Conservation (phyloP, 1,140 invertebrate genomes). For the Dinothrombium tinctorium region DNA sequence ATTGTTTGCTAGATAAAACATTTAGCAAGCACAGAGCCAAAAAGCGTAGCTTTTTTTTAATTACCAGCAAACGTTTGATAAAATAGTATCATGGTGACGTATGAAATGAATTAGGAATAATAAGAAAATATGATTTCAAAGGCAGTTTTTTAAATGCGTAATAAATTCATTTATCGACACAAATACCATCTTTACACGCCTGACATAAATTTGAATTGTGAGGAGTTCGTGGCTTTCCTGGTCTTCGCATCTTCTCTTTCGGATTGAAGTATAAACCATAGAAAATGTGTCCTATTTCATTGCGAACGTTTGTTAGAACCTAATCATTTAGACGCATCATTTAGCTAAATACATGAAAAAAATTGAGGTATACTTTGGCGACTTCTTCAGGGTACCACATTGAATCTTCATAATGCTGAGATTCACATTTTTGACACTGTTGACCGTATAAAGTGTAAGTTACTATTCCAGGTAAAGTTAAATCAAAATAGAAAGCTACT, state of each 20-base stretch:
- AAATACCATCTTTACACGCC: slow-evolving; percentile 26
- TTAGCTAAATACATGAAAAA: not conserved
- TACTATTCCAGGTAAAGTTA: slow-evolving; percentile 21
- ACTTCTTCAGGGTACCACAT: slow-evolving; percentile 32
- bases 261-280: slow-evolving; percentile 24
- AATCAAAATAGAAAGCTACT: slow-evolving; percentile 26
- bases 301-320: slow-evolving; percentile 25
- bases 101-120: not conserved
- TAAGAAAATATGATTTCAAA: not conserved
- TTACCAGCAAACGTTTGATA: no score
- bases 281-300: slow-evolving; percentile 24
- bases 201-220: slow-evolving; percentile 26
- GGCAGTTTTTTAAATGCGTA: not conserved
- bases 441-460: slow-evolving; percentile 27
- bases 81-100: no score
- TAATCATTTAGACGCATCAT: slow-evolving; percentile 11
- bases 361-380: slow-evolving; percentile 21
- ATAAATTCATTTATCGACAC: slow-evolving; percentile 16
- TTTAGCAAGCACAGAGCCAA: no score
- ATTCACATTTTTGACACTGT: slow-evolving; percentile 24
- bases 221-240: slow-evolving; percentile 25
- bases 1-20: no score
- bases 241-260: slow-evolving; percentile 21
- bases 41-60: no score
- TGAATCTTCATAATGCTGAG: slow-evolving; percentile 22